Conservation (phyloP, 2,888 invertebrate species). For the Spicauda simplicius region DNA sequence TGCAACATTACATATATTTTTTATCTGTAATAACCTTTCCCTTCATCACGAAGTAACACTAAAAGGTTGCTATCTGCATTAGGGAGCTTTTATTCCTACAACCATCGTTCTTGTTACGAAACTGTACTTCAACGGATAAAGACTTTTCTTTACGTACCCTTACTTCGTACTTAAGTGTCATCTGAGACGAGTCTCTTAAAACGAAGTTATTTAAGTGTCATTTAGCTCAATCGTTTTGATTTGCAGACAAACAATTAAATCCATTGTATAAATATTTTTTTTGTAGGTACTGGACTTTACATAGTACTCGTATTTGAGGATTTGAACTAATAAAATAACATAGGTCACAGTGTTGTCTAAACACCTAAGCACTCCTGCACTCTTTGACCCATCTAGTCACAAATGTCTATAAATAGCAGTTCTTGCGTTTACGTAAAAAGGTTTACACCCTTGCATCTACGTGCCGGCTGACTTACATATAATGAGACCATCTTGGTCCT, state of each 20-base stretch:
- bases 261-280: no score
- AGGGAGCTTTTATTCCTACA: slow-evolving; percentile 17
- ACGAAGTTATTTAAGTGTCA: background rate
- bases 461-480: no score
- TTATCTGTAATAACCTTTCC: slow-evolving; percentile 15
- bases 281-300: no score
- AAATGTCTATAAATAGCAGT: no score
- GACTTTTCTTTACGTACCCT: background rate
- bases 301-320: no score
- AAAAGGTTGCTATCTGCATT: slow-evolving; percentile 23
- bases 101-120: slow-evolving; percentile 20
- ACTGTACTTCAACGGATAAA: slow-evolving; percentile 20
- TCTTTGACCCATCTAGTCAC: no score
- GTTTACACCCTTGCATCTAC: no score
- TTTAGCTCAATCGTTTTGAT: background rate
- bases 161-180: background rate
- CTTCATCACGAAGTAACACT: slow-evolving; percentile 9
- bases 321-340: no score
- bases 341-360: no score
- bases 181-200: background rate
- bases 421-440: no score
- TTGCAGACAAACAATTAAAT: background rate
- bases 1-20: background rate
- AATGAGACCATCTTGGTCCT: no score
- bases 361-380: no score